Base-by-base conservation (phyloP, 2,888 invertebrate genomes). In the Himalopsyche tibetana region DNA sequence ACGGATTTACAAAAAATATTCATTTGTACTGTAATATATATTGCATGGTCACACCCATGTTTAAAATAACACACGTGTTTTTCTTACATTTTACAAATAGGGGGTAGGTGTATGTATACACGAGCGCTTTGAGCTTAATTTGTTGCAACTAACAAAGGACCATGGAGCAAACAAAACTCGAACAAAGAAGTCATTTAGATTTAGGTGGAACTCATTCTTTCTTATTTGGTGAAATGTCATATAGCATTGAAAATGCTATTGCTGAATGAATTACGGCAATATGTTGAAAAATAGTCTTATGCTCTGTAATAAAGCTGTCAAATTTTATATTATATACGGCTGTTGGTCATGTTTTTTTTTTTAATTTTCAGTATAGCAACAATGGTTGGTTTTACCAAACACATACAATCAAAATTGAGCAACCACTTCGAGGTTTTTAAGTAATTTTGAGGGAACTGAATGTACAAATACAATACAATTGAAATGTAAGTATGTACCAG, bases 171-270 rank as follows among this genome's bases (percentile, higher is more conserved):
- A 63, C 63, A 28, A 9, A 63, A 4, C 19, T 63, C 63, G 63
- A 28, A 63, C 63, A 63, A 63, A 63, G 63, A 28, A 63, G 28
- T 63, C 63, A 63, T 63, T 63, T 63, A n/a, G 63, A 63, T 63
- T 63, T 63, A 19, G 63, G 19, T 63, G 19, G 11, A 63, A n/a
- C 63, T 63, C 63, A 19, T 63, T 63, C 19, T 63, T 19, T 63
- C 63, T 63, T 63, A 19, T 63, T 63, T 63, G 19, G 63, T 51
- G 63, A 19, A 28, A 19, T 63, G 19, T 51, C 51, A 51, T 51
- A 51, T 15, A 19, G 28, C 56, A 28, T 63, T 63, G 19, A 63
- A 28, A 63, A 63, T 63, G 63, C 11, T 63, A 19, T 19, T 19
- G 63, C 8, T 63, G 63, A 63, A 19, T 19, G 63, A 63, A 28